Evolutionary conservation across 2,797 vertebrate genomes (phyloP).

Genomic region (Chrysolophus pictus): DNA sequence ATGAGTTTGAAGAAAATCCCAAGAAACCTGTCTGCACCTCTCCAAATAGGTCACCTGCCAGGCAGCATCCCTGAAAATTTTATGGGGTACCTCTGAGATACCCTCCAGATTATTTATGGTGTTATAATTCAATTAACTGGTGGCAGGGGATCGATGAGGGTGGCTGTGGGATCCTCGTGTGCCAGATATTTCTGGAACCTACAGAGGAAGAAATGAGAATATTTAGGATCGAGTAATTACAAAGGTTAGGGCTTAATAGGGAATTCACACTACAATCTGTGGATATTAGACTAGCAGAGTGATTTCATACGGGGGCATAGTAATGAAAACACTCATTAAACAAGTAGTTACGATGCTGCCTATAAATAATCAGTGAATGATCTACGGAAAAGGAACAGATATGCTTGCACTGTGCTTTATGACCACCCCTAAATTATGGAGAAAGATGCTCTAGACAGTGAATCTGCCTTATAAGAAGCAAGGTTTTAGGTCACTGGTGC

Average conservation of each 20-base stretch:
- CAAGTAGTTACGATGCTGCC: background rate
- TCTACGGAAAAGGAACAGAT: background rate
- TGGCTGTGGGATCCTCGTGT: conserved; percentile 8
- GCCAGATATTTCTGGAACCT: conserved; percentile 32
- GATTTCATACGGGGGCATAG: background rate
- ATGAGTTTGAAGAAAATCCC: conserved; percentile 45
- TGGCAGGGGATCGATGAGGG: conserved; percentile 32
- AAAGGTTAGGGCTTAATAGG: conserved; percentile 24
- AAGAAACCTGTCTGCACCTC: conserved; percentile 34
- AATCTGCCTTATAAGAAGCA: background rate
- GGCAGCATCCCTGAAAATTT: conserved; percentile 48
- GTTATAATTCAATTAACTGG: conserved; percentile 62
- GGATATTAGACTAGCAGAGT: background rate
- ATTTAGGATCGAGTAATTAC: conserved; percentile 55
- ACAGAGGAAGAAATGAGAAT: conserved; percentile 38
- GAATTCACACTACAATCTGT: conserved; percentile 14
- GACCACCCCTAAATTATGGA: background rate
- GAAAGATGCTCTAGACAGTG: background rate
- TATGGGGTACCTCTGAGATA: conserved; percentile 34
- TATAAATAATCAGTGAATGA: background rate
- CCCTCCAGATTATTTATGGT: conserved; percentile 60
- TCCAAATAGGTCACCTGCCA: conserved; percentile 54
- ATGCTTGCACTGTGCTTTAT: background rate
- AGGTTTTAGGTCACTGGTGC: background rate
- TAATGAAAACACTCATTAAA: background rate